Evolutionary conservation across 2,113 vertebrate species (phyloP).

Genomic region (Bubo scandiacus): DNA sequence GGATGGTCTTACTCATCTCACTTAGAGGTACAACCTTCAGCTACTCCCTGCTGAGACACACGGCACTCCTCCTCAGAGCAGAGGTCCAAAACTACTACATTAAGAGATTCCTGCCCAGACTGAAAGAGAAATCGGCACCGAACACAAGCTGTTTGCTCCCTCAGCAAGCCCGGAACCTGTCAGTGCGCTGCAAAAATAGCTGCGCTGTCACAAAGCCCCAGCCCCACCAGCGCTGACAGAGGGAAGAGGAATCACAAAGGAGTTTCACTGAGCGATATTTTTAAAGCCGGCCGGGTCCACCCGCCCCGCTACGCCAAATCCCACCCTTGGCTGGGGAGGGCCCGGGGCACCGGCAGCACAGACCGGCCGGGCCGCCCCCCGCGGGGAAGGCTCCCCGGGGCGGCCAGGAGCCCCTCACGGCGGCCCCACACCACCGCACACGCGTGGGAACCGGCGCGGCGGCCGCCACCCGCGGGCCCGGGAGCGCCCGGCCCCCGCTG

Average conservation of each 20-base stretch:
- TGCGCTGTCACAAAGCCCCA: neutral
- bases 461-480: neutral
- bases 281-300: neutral
- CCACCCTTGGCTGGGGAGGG: neutral
- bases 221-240: fast-evolving
- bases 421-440: neutral
- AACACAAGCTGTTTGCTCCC: neutral
- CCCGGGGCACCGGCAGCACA: neutral
- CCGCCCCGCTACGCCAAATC: too few species aligned
- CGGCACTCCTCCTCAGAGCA: neutral
- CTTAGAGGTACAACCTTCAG: neutral
- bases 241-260: neutral
- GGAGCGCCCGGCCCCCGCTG: neutral
- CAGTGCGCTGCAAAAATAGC: fast-evolving
- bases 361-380: neutral
- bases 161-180: fast-evolving
- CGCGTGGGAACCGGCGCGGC: neutral
- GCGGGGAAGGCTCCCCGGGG: neutral
- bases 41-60: neutral
- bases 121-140: neutral
- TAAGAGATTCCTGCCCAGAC: neutral
- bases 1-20: neutral
- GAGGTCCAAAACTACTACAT: neutral
- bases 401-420: neutral
- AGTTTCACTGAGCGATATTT: fast-evolving